Evolutionary conservation across 2,888 invertebrate genomes (phyloP).

Genomic region (Arge pagana): DNA sequence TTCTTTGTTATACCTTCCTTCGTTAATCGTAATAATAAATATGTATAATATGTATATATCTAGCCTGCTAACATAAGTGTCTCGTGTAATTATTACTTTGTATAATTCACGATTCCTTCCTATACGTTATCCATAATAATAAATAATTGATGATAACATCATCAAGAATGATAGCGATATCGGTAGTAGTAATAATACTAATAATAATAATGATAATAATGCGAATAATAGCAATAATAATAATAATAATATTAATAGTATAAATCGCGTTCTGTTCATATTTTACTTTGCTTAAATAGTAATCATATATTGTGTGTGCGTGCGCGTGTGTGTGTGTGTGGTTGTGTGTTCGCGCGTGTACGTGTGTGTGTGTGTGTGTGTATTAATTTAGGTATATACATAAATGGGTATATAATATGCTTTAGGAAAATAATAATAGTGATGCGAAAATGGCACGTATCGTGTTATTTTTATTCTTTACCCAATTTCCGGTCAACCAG

Average conservation of each 20-base stretch:
- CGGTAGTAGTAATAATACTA: constrained; percentile 36
- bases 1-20: constrained; percentile 4
- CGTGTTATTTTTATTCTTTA: constrained; percentile 36
- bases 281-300: no score
- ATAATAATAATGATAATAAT: constrained; percentile 28
- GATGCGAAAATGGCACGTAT: constrained; percentile 41
- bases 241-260: background rate
- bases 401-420: constrained; percentile 39
- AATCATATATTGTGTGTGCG: no score
- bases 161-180: constrained; percentile 22
- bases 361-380: no score
- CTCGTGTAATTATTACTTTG: constrained; percentile 48
- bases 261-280: no score
- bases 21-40: constrained; percentile 6
- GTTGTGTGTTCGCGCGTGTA: no score
- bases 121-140: constrained; percentile 43
- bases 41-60: constrained; percentile 33
- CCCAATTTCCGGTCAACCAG: constrained; percentile 12
- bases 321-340: no score
- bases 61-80: constrained; percentile 54
- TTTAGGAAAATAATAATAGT: constrained; percentile 45
- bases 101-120: constrained; percentile 43
- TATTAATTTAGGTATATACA: constrained; percentile 19
- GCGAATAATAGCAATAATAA: constrained; percentile 2
- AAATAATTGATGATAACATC: constrained; percentile 34